Evolutionary conservation across 1,140 invertebrate species (phyloP).

Genomic region (Drosophila subpulchrella): DNA sequence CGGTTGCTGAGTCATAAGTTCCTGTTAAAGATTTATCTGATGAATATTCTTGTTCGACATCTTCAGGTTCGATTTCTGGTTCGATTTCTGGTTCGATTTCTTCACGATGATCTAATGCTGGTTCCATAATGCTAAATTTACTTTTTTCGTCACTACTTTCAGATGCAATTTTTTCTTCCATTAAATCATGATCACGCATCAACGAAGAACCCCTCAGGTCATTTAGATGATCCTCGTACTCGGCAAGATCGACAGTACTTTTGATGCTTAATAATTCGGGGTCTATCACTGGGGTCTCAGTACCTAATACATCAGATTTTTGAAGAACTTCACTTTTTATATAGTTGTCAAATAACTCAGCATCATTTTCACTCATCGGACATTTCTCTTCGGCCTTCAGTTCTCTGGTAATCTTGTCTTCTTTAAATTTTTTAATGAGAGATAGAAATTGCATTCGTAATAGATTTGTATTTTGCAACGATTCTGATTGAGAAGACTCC

Average conservation of each 20-base stretch:
- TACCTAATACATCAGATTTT: background rate
- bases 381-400: background rate
- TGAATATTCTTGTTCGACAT: background rate
- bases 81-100: background rate
- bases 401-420: conserved; percentile 3
- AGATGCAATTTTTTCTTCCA: background rate
- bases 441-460: background rate
- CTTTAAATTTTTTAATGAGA: conserved; percentile 12
- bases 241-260: background rate
- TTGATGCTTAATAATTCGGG: background rate
- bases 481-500: background rate
- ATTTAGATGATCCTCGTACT: background rate
- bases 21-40: background rate
- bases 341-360: background rate
- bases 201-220: background rate
- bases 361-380: background rate
- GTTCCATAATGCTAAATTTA: background rate
- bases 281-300: too few relatives aligned
- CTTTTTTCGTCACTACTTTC: background rate
- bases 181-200: background rate
- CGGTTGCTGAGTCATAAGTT: background rate
- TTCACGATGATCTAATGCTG: background rate
- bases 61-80: background rate
- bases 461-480: too few relatives aligned
- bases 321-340: background rate